A percentile compares a stretch with the other conserved stretches of the same genome.
These are phyloP conservation scores for Micronycteris hirsuta DNA, from an alignment of 2,113 vertebrate genomes.

Conservation along the genomic window DNA sequence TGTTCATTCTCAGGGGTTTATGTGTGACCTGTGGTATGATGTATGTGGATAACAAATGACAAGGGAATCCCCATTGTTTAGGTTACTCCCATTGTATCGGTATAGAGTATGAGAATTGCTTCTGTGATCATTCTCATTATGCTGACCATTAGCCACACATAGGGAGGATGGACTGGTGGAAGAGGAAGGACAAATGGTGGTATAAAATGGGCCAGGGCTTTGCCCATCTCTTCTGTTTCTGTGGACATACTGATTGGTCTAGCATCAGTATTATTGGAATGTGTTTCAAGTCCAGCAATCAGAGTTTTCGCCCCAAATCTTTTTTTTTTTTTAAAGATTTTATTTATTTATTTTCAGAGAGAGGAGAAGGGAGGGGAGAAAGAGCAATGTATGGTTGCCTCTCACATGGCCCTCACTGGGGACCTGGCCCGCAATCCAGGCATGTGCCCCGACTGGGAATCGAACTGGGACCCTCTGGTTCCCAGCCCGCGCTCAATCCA, in stretches of 20 bases:
- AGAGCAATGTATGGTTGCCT: no score
- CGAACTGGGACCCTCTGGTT: no score
- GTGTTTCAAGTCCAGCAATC: background rate
- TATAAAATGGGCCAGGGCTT: background rate
- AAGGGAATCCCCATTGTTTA: background rate
- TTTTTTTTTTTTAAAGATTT: no score
- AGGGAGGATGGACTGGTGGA: background rate
- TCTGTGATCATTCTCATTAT: background rate
- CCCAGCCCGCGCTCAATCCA: no score
- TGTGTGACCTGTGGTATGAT: background rate
- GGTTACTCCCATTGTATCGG: background rate
- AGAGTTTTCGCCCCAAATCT: no score
- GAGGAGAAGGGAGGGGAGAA: no score
- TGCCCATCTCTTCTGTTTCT: background rate
- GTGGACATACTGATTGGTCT: background rate
- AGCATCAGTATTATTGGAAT: background rate
- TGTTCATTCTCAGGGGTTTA: background rate
- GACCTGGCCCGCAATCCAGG: no score
- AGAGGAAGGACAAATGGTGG: rapidly evolving
- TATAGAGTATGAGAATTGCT: background rate
- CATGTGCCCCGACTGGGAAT: no score
- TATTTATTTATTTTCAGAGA: no score
- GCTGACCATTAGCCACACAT: background rate
- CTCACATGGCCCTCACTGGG: no score
- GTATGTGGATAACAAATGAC: background rate